phyloP scores from a whole-genome alignment of 2,113 vertebrate genomes.

The Petrocephalus zakoni region DNA sequence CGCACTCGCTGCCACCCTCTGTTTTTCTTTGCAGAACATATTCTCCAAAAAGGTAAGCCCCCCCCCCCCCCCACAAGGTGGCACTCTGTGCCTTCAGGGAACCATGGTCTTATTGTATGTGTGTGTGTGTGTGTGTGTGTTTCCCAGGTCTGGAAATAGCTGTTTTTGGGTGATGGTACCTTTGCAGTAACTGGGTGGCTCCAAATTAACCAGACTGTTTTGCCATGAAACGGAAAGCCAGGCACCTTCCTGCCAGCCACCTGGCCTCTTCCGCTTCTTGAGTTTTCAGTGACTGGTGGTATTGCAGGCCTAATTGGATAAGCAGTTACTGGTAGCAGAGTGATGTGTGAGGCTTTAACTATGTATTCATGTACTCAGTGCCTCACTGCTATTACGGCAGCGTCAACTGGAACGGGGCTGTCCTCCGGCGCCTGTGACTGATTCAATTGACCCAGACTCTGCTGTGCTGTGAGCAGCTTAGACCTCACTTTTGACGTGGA shows the following conservation, averaged over 20 bases:
- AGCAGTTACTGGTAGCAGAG: not conserved
- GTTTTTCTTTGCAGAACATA: constrained; percentile 97
- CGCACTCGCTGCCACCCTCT: constrained; percentile 88
- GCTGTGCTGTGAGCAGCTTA: not conserved
- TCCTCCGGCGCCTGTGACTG: not conserved
- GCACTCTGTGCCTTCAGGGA: not conserved
- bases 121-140: too few relatives aligned
- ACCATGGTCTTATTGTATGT: not conserved
- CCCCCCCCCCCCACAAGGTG: not conserved
- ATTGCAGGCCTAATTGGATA: not conserved
- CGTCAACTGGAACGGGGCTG: not conserved
- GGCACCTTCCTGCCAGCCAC: too few relatives aligned
- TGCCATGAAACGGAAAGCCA: not conserved
- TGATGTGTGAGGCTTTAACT: not conserved
- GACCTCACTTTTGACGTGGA: not conserved
- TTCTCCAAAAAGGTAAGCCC: constrained; percentile 92
- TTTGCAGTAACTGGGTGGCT: not conserved
- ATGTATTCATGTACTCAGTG: not conserved
- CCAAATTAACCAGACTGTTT: not conserved
- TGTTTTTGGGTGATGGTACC: not conserved
- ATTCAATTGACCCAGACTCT: not conserved
- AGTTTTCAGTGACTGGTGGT: not conserved
- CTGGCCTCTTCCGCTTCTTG: not conserved
- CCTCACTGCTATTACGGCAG: not conserved
- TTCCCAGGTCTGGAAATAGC: not conserved